phyloP scores from a whole-genome alignment of 1,140 invertebrate species.

The Melitaea cinxia region DNA sequence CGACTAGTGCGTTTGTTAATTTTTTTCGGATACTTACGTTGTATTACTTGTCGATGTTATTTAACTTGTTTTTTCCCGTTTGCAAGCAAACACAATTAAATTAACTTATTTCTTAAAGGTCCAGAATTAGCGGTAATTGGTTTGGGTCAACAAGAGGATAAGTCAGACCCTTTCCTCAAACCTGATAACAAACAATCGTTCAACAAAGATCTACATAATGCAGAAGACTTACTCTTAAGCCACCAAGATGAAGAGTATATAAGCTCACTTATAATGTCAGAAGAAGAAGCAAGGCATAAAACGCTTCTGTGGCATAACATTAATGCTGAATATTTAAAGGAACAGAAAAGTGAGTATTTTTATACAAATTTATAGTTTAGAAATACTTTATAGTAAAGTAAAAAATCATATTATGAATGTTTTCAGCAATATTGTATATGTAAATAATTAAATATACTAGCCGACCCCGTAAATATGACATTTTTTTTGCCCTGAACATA shows the following conservation, averaged over 20 bases:
- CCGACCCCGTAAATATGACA: too few species aligned
- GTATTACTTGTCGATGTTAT: too few species aligned
- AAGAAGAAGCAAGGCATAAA: constrained; percentile 90
- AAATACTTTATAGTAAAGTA: too few species aligned
- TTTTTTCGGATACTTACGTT: too few species aligned
- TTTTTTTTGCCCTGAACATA: too few species aligned
- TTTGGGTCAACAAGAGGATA: constrained; percentile 54
- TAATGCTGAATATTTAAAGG: constrained; percentile 91
- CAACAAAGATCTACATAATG: constrained; percentile 55
- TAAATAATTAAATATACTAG: neutral
- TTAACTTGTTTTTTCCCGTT: too few species aligned
- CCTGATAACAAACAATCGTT: constrained; percentile 57
- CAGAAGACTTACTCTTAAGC: constrained; percentile 89
- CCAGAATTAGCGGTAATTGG: constrained; percentile 70
- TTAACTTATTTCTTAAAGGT: constrained; percentile 46
- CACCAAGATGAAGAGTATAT: constrained; percentile 97
- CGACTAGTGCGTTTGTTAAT: too few species aligned
- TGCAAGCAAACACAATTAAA: too few species aligned
- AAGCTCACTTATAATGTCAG: constrained; percentile 92
- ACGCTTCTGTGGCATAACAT: constrained; percentile 91
- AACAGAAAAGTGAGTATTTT: constrained; percentile 87
- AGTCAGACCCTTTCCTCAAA: constrained; percentile 60
- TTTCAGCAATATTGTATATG: neutral
- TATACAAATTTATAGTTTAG: too few species aligned
- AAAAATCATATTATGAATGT: too few species aligned